Evolutionary conservation across 2,888 invertebrate species (phyloP).

Genomic region (Pterostichus madidus): DNA sequence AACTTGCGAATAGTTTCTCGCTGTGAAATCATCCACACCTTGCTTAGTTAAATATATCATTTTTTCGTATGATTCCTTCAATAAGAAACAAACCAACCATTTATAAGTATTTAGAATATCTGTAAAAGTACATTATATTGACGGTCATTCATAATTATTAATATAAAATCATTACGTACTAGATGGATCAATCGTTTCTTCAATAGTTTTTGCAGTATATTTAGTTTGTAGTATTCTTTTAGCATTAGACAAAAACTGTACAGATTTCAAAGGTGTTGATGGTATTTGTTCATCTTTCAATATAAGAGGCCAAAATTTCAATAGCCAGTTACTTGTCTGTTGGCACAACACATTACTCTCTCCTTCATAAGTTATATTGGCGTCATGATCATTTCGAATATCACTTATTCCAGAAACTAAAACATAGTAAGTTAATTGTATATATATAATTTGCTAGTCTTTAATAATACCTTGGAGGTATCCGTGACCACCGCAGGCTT

Average conservation of each 20-base stretch:
- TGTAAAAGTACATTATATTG: too few species aligned
- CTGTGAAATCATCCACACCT: constrained; percentile 84
- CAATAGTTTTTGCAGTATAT: constrained; percentile 78
- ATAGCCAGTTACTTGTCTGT: constrained; percentile 92
- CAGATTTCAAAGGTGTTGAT: constrained; percentile 82
- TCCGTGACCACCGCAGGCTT: constrained; percentile 97
- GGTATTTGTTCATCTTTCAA: constrained; percentile 74
- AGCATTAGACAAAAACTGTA: constrained; percentile 82
- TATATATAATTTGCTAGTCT: not conserved
- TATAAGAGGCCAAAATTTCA: constrained; percentile 80
- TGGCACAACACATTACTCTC: constrained; percentile 94
- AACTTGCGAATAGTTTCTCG: constrained; percentile 92
- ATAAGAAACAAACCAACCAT: constrained; percentile 90
- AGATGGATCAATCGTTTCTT: constrained; percentile 79
- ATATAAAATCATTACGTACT: constrained; percentile 75
- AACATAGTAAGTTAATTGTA: not conserved
- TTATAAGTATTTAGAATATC: constrained; percentile 73
- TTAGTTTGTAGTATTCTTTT: constrained; percentile 79
- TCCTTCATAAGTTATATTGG: constrained; percentile 94
- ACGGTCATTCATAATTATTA: too few species aligned
- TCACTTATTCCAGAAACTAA: constrained; percentile 81
- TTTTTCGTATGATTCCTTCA: constrained; percentile 84
- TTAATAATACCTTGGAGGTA: constrained; percentile 85
- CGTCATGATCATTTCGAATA: constrained; percentile 89
- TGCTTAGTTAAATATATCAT: constrained; percentile 78